Conservation (phyloP, 2,888 invertebrate species). For the Griposia aprilina region DNA sequence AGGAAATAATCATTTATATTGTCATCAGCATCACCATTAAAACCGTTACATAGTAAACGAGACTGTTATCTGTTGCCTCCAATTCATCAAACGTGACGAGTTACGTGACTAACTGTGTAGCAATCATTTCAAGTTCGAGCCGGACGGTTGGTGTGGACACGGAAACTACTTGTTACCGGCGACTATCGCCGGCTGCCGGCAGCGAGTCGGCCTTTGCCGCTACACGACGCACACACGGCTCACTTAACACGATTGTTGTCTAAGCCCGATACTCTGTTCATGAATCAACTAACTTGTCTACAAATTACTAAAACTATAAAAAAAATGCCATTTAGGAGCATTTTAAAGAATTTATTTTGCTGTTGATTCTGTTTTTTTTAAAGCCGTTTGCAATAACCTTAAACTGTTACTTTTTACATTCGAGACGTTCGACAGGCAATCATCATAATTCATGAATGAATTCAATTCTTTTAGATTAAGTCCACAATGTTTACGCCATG, state of each 20-base stretch:
- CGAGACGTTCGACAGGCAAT: background rate
- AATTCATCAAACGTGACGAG: slow-evolving; percentile 48
- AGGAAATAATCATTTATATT: slow-evolving; percentile 16
- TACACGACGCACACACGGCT: slow-evolving; percentile 32
- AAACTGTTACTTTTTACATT: background rate
- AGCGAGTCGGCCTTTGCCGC: slow-evolving; percentile 23
- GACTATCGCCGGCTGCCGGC: slow-evolving; percentile 2
- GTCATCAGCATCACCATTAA: slow-evolving; percentile 40
- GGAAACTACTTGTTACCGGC: slow-evolving; percentile 62
- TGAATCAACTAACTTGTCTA: slow-evolving; percentile 25
- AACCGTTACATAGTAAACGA: slow-evolving; percentile 32
- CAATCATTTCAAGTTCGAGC: slow-evolving; percentile 65
- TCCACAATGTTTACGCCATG: slow-evolving; percentile 3
- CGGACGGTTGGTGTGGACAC: slow-evolving; percentile 54
- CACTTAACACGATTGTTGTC: slow-evolving; percentile 40
- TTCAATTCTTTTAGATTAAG: background rate
- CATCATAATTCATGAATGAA: background rate
- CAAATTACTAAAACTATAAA: background rate
- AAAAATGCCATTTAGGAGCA: too few species aligned
- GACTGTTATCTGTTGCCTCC: slow-evolving; percentile 40
- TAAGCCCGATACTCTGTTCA: slow-evolving; percentile 4
- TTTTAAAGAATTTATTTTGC: background rate
- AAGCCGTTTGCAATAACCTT: background rate
- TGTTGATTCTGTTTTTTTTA: background rate
- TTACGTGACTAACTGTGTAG: slow-evolving; percentile 63